phyloP scores from a whole-genome alignment of 2,113 vertebrate genomes.

The Origma solitaria region DNA sequence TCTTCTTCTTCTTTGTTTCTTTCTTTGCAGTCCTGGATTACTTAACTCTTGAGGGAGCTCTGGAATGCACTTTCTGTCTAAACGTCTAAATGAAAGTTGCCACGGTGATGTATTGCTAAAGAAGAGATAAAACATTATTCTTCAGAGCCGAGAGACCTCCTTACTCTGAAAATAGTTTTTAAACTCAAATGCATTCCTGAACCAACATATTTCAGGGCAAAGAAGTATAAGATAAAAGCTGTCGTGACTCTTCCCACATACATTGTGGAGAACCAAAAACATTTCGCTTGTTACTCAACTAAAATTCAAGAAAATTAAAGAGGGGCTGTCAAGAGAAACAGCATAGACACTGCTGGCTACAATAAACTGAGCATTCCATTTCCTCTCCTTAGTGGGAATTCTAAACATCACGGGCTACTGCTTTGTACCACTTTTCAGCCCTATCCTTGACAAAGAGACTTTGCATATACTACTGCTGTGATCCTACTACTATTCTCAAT shows the following conservation, averaged over 20 bases:
- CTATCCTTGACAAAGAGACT: background rate
- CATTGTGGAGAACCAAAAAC: background rate
- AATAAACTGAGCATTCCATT: background rate
- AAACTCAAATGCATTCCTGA: background rate
- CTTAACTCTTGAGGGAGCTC: background rate
- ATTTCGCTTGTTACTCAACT: background rate
- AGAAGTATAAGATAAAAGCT: background rate
- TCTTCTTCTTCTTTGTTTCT: background rate
- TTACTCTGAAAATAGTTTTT: background rate
- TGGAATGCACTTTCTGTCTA: background rate
- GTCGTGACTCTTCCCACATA: background rate
- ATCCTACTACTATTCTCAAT: background rate
- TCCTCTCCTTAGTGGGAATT: background rate
- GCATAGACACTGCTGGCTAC: background rate
- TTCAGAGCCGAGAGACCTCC: background rate
- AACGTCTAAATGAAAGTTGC: background rate
- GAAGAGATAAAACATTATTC: background rate
- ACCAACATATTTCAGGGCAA: background rate
- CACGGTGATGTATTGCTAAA: background rate
- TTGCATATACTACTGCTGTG: background rate
- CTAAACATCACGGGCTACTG: background rate
- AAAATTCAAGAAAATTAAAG: background rate
- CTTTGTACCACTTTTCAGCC: background rate
- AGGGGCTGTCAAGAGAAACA: background rate
- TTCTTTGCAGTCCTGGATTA: background rate